phyloP scores from a whole-genome alignment of 1,140 invertebrate species.

The Palaemon carinicauda region DNA sequence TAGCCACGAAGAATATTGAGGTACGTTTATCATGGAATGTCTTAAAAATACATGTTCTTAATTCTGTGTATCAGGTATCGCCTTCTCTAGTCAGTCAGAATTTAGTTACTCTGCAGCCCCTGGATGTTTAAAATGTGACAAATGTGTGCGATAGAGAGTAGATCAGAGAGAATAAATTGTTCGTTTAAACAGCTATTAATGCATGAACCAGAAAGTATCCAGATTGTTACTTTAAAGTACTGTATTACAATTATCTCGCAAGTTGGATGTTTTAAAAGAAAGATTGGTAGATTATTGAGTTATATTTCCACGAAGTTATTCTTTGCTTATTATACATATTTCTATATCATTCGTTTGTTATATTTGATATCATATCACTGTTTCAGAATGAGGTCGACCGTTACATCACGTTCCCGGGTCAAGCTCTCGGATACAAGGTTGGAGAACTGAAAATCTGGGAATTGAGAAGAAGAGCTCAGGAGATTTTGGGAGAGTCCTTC shows the following conservation, averaged over 20 bases:
- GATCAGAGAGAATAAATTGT: too few species aligned
- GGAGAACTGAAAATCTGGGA: conserved; percentile 66
- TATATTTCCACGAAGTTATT: neutral
- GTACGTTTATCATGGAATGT: neutral
- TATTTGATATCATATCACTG: neutral
- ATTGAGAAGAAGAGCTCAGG: conserved; percentile 63
- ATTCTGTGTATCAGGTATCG: neutral
- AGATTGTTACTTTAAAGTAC: too few species aligned
- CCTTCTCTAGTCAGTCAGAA: neutral
- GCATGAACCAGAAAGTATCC: neutral
- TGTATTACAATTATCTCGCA: too few species aligned
- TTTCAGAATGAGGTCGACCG: conserved; percentile 61
- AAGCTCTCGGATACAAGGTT: conserved; percentile 67
- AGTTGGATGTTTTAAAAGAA: too few species aligned
- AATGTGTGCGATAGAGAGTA: too few species aligned
- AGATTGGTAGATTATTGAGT: neutral
- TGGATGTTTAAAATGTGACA: too few species aligned
- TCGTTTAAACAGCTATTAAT: too few species aligned
- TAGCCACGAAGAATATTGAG: neutral
- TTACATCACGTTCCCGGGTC: conserved; percentile 68
- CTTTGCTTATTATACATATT: neutral
- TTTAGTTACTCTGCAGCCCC: too few species aligned
- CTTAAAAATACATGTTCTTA: neutral
- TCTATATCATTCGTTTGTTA: neutral
- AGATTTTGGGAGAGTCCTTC: conserved; percentile 62